phyloP scores from a whole-genome alignment of 1,140 invertebrate species.

The Drosophila bipectinata region DNA sequence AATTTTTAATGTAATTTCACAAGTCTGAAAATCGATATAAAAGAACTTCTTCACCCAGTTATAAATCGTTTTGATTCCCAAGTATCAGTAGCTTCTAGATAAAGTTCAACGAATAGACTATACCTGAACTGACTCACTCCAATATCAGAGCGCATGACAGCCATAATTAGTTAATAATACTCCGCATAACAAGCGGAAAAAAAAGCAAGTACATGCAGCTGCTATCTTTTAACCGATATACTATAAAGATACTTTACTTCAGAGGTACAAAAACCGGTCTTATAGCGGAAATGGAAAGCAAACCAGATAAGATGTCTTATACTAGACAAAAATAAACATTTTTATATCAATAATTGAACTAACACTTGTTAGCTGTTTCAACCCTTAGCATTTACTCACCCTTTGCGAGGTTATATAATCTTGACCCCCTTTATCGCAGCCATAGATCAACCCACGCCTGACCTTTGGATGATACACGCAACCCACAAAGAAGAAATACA shows the following conservation, averaged over 20 bases:
- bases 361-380: not conserved
- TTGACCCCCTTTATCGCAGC: constrained; percentile 25
- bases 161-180: constrained; percentile 23
- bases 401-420: constrained; percentile 3
- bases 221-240: constrained; percentile 4
- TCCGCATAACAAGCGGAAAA: constrained; percentile 3
- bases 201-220: constrained; percentile 8
- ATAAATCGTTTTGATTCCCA: not conserved
- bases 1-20: not conserved
- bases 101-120: not conserved
- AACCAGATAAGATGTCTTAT: not conserved
- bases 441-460: constrained; percentile 30
- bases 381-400: constrained; percentile 2
- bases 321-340: not conserved
- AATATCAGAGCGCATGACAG: constrained; percentile 16
- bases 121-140: constrained; percentile 14
- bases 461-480: constrained; percentile 38
- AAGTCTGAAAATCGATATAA: constrained; percentile 3
- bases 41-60: constrained; percentile 4
- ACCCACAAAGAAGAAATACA: constrained; percentile 25
- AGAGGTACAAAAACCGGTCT: not conserved
- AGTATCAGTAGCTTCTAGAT: not conserved
- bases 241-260: not conserved
- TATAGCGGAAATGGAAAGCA: constrained; percentile 18
- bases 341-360: constrained; percentile 10